phyloP scores from a whole-genome alignment of 1,140 invertebrate species.

The Drosophila dunni region DNA sequence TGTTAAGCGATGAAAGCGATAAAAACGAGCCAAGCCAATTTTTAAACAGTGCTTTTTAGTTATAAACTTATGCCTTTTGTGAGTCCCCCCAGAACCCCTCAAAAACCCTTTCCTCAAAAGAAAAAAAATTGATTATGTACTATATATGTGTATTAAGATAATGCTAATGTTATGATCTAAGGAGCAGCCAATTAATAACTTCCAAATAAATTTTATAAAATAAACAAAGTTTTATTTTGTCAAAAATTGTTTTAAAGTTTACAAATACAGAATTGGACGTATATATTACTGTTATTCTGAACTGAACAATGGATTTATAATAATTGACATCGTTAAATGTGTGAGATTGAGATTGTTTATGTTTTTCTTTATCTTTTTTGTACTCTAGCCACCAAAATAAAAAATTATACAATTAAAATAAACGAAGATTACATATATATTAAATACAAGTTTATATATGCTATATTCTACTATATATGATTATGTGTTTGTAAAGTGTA shows the following conservation, averaged over 20 bases:
- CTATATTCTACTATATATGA: too few species aligned
- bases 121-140: not conserved
- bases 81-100: not conserved
- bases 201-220: conserved; percentile 69
- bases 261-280: conserved; percentile 70
- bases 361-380: conserved; percentile 54
- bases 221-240: conserved; percentile 71
- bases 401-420: conserved; percentile 7
- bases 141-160: conserved; percentile 22
- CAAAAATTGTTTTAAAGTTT: conserved; percentile 46
- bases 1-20: conserved; percentile 28
- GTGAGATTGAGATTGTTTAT: conserved; percentile 35
- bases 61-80: conserved; percentile 54
- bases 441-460: too few species aligned
- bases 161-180: conserved; percentile 45
- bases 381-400: conserved; percentile 73
- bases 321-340: conserved; percentile 72
- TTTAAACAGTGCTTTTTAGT: conserved; percentile 64
- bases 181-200: conserved; percentile 49
- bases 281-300: conserved; percentile 48
- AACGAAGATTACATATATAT: conserved; percentile 9
- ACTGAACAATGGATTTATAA: conserved; percentile 48
- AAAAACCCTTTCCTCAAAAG: conserved; percentile 15
- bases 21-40: conserved; percentile 60
- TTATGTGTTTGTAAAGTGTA: conserved; percentile 45